A percentile compares a stretch with the other conserved stretches of the same genome.
Evolutionary conservation across 1,140 invertebrate species (phyloP).

Genomic region (Pseudachorutes palmiensis): DNA sequence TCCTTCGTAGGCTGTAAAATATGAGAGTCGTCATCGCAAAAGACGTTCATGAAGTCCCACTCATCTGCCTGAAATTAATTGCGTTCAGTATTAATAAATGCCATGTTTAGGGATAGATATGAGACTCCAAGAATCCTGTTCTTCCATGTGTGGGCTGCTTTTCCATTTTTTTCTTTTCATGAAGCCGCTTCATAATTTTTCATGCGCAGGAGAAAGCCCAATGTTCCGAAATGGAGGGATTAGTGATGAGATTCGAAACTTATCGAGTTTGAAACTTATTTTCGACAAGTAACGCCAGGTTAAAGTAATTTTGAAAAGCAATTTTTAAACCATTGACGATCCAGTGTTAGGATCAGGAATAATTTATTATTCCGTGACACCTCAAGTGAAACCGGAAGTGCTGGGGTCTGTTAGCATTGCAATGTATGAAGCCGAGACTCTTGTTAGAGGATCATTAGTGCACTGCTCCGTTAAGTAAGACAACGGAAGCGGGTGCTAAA

Average conservation of each 20-base stretch:
- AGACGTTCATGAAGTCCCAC: slow-evolving; percentile 9
- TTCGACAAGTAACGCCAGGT: background rate
- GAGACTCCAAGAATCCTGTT: background rate
- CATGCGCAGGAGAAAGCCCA: too few relatives aligned
- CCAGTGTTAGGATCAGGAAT: too few relatives aligned
- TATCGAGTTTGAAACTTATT: too few relatives aligned
- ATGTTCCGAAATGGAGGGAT: too few relatives aligned
- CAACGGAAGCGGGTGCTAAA: background rate
- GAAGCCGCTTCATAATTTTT: too few relatives aligned
- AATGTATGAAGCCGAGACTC: background rate
- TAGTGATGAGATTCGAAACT: too few relatives aligned
- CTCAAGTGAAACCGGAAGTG: background rate
- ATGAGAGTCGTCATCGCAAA: slow-evolving; percentile 3
- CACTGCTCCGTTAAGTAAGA: background rate
- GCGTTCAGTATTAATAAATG: background rate
- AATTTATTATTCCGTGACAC: too few relatives aligned
- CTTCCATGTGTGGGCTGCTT: background rate
- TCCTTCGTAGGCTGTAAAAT: background rate
- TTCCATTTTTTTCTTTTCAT: background rate
- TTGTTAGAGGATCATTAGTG: background rate
- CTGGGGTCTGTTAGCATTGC: background rate
- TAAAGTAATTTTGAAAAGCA: background rate
- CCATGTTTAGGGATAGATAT: background rate
- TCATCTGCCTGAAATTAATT: slow-evolving; percentile 13
- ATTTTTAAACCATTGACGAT: too few relatives aligned